Percentiles rank a stretch among this genome's conserved stretches.
These are phyloP conservation scores for Centroberyx gerrardi DNA, from an alignment of 2,797 vertebrate genomes.

Conservation along the genomic window DNA sequence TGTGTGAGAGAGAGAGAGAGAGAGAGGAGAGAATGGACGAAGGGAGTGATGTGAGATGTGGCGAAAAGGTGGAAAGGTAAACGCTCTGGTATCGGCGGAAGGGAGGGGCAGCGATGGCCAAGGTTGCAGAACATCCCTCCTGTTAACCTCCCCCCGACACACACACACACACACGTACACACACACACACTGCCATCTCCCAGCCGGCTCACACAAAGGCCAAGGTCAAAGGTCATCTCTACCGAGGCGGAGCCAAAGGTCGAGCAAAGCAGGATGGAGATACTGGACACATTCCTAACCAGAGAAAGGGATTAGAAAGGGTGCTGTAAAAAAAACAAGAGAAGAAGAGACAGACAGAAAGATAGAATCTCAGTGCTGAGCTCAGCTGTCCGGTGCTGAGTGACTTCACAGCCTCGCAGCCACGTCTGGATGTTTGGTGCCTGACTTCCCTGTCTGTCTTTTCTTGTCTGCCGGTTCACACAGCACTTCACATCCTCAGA, in stretches of 20 bases:
- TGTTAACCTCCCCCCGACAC: neutral
- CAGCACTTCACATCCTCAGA: neutral
- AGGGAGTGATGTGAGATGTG: constrained; percentile 16
- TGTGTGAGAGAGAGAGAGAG: constrained; percentile 2
- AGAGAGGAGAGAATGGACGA: neutral
- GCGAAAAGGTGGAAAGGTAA: neutral
- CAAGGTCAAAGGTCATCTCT: constrained; percentile 52
- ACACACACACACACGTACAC: constrained; percentile 12
- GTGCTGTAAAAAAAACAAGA: neutral
- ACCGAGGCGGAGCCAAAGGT: constrained; percentile 39
- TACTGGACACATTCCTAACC: constrained; percentile 35
- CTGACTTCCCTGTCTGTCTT: neutral
- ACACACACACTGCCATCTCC: constrained; percentile 9
- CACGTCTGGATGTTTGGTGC: neutral
- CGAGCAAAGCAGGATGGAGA: constrained; percentile 6
- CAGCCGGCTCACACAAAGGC: constrained; percentile 48
- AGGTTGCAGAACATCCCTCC: neutral
- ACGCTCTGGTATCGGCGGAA: neutral
- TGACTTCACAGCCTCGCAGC: constrained; percentile 13
- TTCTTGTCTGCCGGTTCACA: neutral
- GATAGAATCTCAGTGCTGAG: neutral
- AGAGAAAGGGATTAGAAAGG: neutral
- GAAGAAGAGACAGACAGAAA: neutral
- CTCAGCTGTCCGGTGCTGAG: constrained; percentile 40
- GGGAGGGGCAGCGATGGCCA: neutral